phyloP scores from a whole-genome alignment of 2,797 vertebrate species.

The Acanthurus leucopareius region DNA sequence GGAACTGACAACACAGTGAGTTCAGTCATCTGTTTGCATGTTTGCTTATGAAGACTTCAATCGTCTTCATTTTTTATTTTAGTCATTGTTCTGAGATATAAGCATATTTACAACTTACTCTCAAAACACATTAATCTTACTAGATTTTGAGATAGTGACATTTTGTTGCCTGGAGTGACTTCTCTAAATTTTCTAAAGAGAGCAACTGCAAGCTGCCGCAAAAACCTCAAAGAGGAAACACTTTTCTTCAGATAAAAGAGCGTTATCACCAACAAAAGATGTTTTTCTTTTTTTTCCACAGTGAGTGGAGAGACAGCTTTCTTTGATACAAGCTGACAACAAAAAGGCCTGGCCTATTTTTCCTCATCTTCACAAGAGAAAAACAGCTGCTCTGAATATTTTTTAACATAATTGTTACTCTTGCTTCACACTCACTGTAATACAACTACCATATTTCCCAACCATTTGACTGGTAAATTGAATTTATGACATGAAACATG shows the following conservation, averaged over 20 bases:
- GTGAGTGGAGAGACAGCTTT: background rate
- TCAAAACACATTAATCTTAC: background rate
- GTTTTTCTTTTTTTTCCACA: background rate
- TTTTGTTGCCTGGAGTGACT: background rate
- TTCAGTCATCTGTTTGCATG: too few species aligned
- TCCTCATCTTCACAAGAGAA: too few species aligned
- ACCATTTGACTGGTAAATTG: background rate
- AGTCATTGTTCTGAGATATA: too few species aligned
- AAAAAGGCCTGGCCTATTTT: conserved; percentile 1
- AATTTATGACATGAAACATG: background rate
- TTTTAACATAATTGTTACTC: background rate
- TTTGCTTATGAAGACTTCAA: too few species aligned
- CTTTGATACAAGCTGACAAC: conserved; percentile 7
- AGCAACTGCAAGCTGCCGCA: background rate
- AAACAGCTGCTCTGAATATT: background rate
- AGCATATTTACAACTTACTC: background rate
- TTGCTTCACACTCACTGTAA: background rate
- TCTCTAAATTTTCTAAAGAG: background rate
- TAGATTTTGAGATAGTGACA: background rate
- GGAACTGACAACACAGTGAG: too few species aligned
- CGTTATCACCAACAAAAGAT: background rate
- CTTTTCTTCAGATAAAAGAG: background rate
- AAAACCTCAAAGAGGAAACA: background rate
- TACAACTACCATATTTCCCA: too few species aligned
- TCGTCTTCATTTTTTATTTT: too few species aligned